These are phyloP conservation scores for Halocynthia roretzi DNA, from an alignment of 23 tunicate genomes.

Conservation along the genomic window DNA sequence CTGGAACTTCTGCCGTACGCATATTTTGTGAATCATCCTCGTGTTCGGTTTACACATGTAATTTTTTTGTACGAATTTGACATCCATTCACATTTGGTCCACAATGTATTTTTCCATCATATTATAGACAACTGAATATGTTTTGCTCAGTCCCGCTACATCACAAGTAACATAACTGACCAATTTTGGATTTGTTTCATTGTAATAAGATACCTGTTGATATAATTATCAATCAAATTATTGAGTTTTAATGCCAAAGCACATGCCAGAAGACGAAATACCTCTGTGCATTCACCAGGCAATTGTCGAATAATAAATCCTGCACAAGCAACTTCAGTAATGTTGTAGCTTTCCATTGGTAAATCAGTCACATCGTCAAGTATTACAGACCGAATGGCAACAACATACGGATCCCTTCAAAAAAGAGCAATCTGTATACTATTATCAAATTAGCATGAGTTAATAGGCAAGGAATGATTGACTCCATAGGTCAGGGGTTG, in stretches of 20 bases:
- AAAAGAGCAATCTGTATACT: background rate
- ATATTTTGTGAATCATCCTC: no score
- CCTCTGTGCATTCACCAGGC: conserved; percentile 52
- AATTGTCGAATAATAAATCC: conserved; percentile 47
- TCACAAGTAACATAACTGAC: conserved; percentile 51
- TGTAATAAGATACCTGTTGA: conserved; percentile 56
- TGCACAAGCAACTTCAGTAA: conserved; percentile 63
- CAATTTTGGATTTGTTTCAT: conserved; percentile 62
- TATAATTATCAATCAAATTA: background rate
- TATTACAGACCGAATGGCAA: conserved; percentile 69
- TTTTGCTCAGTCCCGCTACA: conserved; percentile 51
- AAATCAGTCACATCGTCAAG: background rate
- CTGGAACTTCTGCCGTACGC: no score
- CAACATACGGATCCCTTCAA: conserved; percentile 56
- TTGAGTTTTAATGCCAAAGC: background rate
- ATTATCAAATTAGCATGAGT: no score
- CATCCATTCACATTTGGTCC: background rate
- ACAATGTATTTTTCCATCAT: conserved; percentile 19
- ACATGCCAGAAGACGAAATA: conserved; percentile 2
- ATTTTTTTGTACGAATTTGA: no score
- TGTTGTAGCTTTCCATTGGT: conserved; percentile 14
- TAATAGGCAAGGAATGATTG: no score
- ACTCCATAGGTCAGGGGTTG: no score
- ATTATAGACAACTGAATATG: conserved; percentile 26
- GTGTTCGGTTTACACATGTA: no score